Evolutionary conservation across 2,888 invertebrate species (phyloP).

Genomic region (Aporophyla nigra): DNA sequence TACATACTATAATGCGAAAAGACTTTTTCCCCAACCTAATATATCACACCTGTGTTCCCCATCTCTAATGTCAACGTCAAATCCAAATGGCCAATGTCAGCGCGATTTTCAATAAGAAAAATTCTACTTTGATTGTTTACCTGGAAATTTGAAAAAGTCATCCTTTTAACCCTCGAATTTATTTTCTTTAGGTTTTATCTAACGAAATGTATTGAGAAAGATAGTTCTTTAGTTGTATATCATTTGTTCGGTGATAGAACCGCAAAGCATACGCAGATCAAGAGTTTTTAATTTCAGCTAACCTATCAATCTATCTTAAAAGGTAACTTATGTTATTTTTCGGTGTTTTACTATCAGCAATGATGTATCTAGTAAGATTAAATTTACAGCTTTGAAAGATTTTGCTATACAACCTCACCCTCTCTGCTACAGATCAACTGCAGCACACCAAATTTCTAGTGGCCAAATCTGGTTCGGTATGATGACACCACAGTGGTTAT

Average conservation of each 20-base stretch:
- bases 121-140: not conserved
- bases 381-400: not conserved
- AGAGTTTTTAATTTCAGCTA: not conserved
- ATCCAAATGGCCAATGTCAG: not conserved
- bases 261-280: not conserved
- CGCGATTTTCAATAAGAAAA: not conserved
- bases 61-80: not conserved
- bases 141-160: not conserved
- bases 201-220: not conserved
- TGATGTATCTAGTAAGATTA: slow-evolving; percentile 43
- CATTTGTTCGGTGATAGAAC: not conserved
- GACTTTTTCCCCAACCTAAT: too few species aligned
- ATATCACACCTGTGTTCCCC: too few species aligned
- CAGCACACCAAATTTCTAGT: not conserved
- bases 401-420: not conserved
- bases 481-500: not conserved
- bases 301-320: too few species aligned
- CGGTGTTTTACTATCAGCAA: slow-evolving; percentile 11
- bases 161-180: not conserved
- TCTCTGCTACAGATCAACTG: not conserved
- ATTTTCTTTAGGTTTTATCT: not conserved
- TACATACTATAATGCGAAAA: too few species aligned
- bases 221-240: not conserved
- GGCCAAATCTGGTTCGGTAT: not conserved
- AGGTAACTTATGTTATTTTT: not conserved